phyloP scores from a whole-genome alignment of 2,797 vertebrate species.

The Choloepus didactylus region DNA sequence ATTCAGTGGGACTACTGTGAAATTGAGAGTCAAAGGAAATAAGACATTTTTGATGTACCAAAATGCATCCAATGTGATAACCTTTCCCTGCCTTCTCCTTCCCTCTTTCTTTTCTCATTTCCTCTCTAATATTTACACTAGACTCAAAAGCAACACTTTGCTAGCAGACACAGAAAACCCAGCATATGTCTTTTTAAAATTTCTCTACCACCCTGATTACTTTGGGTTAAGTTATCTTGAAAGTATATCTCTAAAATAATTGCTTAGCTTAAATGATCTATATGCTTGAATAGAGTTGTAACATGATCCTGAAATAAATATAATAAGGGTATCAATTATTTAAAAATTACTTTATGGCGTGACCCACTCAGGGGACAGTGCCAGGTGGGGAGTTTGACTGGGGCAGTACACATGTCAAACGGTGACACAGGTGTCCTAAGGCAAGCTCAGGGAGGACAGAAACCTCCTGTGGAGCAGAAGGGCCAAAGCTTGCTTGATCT shows the following conservation, averaged over 20 bases:
- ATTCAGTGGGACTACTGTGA: background rate
- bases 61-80: background rate
- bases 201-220: background rate
- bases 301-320: background rate
- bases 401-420: too few species aligned
- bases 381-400: too few species aligned
- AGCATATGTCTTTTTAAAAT: background rate
- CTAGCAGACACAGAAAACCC: background rate
- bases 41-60: background rate
- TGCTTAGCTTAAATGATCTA: background rate
- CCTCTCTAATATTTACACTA: background rate
- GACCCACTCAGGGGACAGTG: too few species aligned
- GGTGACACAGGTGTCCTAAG: too few species aligned
- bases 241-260: background rate
- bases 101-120: background rate
- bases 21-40: background rate
- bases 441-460: too few species aligned
- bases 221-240: background rate
- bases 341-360: too few species aligned
- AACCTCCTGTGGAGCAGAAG: too few species aligned
- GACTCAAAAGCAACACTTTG: background rate
- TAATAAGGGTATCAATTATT: background rate
- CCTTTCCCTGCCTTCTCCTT: background rate
- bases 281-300: background rate
- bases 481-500: too few species aligned